Base-by-base conservation (phyloP, 2,113 vertebrate genomes). In the Ramphastos sulfuratus region DNA sequence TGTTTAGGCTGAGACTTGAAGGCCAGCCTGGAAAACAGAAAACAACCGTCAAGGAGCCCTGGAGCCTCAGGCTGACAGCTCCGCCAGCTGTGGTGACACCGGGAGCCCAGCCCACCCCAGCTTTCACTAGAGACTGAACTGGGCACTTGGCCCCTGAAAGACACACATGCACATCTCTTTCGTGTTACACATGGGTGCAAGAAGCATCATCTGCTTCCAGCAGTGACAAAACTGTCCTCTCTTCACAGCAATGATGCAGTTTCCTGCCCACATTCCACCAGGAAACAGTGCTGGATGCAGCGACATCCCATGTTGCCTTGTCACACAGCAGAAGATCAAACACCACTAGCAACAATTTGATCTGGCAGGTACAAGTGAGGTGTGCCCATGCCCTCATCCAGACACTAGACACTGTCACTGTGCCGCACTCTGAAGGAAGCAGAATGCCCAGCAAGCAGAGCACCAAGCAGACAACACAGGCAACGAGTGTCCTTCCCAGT, bases 21-120 rank as follows among this genome's bases (percentile, higher is more conserved):
- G 93, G 97, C 84, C 96, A 92, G 97, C 98, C 99, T 99, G 98
- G 95, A 98, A 99, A 94, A 98, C 97, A 98, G 98, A 98, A 98
- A 98, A 97, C 61, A 95, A 84, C 44, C 19, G 1, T 97, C 77
- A 95, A 15, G 4, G 86, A 87, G 85, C 76, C 44, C 0, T 0
- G 19, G 12, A n/a, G 7, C 21, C 25, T 75, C 18, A 3, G 65
- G 60, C 65, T 83, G 65, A 44, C 92, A 76, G 39, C 46, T 66
- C 63, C 5, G 2, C 30, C 8, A 0, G 6, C 69, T 39, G 64
- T 75, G 15, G 50, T 15, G 73, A 55, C 79, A 52, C 14, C 4
- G 23, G 12, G 17, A 33, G 23, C 44, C 17, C 55, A 64, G 37
- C 66, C 31, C 14, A 42, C 54, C 39, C 54, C 6, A 1, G 33